Evolutionary conservation across 1,140 invertebrate genomes (phyloP).

Genomic region (Glossosoma conforme): DNA sequence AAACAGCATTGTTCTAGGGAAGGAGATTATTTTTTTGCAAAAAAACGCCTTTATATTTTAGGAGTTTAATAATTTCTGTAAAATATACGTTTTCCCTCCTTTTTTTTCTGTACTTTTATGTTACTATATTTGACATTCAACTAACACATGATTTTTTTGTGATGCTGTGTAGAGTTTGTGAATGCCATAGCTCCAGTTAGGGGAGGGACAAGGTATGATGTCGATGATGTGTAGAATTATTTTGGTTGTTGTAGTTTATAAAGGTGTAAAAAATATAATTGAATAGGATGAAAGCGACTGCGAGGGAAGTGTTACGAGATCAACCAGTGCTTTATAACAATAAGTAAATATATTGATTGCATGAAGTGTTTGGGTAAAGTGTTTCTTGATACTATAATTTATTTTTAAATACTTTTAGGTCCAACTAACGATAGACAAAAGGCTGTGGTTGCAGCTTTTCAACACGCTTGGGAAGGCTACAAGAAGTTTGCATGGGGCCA

Average conservation of each 20-base stretch:
- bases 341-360: not conserved
- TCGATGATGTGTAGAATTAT: too few species aligned
- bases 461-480: conserved; percentile 90
- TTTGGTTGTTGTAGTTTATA: not conserved
- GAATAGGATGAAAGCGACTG: not conserved
- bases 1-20: too few species aligned
- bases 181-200: too few species aligned
- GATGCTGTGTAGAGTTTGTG: too few species aligned
- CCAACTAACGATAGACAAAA: conserved; percentile 73
- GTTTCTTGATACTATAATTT: not conserved
- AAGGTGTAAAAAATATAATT: not conserved
- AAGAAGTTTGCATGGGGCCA: conserved; percentile 90
- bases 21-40: too few species aligned
- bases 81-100: too few species aligned
- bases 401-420: conserved; percentile 42
- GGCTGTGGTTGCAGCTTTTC: conserved; percentile 80
- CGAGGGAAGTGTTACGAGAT: not conserved
- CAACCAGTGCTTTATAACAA: not conserved
- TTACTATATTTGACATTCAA: too few species aligned
- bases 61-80: too few species aligned
- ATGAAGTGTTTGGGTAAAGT: not conserved
- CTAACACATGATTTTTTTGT: too few species aligned
- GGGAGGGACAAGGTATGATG: too few species aligned
- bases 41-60: too few species aligned
- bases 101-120: too few species aligned